Base-by-base conservation (phyloP, 2,888 invertebrate species). In the Athripsodes cinereus region DNA sequence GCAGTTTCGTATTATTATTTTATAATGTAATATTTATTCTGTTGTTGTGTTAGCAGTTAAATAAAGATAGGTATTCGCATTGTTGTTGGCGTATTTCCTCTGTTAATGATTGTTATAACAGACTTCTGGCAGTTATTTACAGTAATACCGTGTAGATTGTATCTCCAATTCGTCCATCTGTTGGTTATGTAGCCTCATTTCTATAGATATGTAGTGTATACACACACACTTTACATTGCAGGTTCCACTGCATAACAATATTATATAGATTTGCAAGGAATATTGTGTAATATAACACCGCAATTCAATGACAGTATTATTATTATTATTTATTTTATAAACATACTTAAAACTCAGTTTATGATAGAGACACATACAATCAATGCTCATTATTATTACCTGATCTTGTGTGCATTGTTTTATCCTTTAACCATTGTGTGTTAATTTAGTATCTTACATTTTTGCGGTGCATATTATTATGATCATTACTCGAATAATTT, bases 11-110 rank as follows among this genome's bases (percentile, higher is more conserved):
- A n/a, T n/a, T n/a, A n/a, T n/a, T n/a, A n/a, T n/a, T n/a, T n/a
- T n/a, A n/a, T n/a, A n/a, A n/a, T n/a, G n/a, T n/a, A n/a, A n/a
- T 26, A 3, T 26, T 26, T 26, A 10, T 26, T 26, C 10, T 6
- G 26, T 26, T 6, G 5, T 10, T 26, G 26, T 26, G 10, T 26
- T n/a, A n/a, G n/a, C n/a, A 26, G 26, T 26, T 26, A 26, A 26
- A 26, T 26, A 26, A 26, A 6, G 26, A 26, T 3, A 6, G 26
- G 26, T 26, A 26, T 26, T 26, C 26, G 26, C 10, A 26, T 26
- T 26, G 26, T 26, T n/a, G n/a, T 26, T 48, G 21, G 18, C 19
- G 48, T 48, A 48, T 48, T 48, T 48, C 48, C 48, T 20, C 21
- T 48, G 6, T 11, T 19, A 48, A 48, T 48, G n/a, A 48, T 20